A percentile compares a stretch with the other conserved stretches of the same genome.
These are phyloP conservation scores for Clostera curtula DNA, from an alignment of 2,888 invertebrate genomes.

Conservation along the genomic window DNA sequence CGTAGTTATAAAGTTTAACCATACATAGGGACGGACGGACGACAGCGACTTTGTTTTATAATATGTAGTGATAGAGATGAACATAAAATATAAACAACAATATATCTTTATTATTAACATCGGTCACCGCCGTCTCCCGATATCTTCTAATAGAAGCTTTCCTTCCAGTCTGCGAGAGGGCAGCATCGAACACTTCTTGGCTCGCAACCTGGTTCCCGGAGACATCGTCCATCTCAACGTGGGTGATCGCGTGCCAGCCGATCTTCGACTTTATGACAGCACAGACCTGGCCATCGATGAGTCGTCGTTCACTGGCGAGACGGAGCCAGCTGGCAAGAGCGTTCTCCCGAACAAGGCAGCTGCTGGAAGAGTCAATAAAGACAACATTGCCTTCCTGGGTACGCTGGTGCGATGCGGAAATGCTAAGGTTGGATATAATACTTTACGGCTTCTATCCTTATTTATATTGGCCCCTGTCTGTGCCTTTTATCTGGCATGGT, in stretches of 20 bases:
- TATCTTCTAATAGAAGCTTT: slow-evolving; percentile 7
- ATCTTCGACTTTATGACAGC: slow-evolving; percentile 94
- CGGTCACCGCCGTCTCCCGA: too few species aligned
- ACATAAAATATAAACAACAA: too few species aligned
- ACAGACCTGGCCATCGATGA: slow-evolving; percentile 96
- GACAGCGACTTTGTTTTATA: too few species aligned
- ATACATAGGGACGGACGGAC: too few species aligned
- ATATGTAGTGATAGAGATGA: too few species aligned
- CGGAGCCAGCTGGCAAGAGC: slow-evolving; percentile 91
- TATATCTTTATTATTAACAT: too few species aligned
- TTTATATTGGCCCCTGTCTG: too few species aligned
- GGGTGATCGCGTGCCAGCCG: slow-evolving; percentile 98
- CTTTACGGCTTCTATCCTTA: not conserved
- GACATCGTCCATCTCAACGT: slow-evolving; percentile 94
- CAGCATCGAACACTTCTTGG: slow-evolving; percentile 90
- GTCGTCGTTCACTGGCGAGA: slow-evolving; percentile 99
- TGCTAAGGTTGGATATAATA: slow-evolving; percentile 81
- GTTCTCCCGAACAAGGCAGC: slow-evolving; percentile 78
- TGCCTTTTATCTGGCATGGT: too few species aligned
- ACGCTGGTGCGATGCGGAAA: slow-evolving; percentile 96
- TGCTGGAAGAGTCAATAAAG: slow-evolving; percentile 80
- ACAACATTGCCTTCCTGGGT: slow-evolving; percentile 98
- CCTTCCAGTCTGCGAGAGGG: slow-evolving; percentile 87
- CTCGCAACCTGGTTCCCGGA: slow-evolving; percentile 96
- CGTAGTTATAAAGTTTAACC: too few species aligned